phyloP scores from a whole-genome alignment of 2,888 invertebrate species.

The Clitarchus hookeri region DNA sequence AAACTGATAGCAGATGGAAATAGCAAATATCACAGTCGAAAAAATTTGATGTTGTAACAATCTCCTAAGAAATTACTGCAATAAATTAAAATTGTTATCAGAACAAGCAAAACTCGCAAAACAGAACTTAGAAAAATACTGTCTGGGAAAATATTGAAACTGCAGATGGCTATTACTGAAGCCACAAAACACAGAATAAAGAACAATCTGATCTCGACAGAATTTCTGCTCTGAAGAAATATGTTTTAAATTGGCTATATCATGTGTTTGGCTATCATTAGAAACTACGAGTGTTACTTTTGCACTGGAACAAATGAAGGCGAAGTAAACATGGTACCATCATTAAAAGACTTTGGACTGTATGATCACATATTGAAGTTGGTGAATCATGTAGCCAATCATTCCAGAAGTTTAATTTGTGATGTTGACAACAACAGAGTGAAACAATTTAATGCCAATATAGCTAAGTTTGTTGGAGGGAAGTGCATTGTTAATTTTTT shows the following conservation, averaged over 20 bases:
- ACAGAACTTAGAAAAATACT: neutral
- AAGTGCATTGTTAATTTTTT: constrained; percentile 32
- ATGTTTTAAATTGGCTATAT: constrained; percentile 27
- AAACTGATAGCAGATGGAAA: too few relatives aligned
- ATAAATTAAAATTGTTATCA: neutral
- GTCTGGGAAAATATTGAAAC: neutral
- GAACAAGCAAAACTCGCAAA: neutral
- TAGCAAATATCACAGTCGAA: too few relatives aligned
- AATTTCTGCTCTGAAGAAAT: neutral
- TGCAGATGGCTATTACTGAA: neutral
- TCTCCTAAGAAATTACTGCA: constrained; percentile 25
- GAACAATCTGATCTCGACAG: neutral
- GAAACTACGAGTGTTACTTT: constrained; percentile 28
- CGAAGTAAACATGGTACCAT: constrained; percentile 26
- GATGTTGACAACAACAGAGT: constrained; percentile 33
- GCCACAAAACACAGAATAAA: neutral
- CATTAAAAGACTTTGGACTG: neutral
- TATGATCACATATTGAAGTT: constrained; percentile 18
- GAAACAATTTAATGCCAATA: constrained; percentile 25
- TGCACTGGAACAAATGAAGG: too few relatives aligned
- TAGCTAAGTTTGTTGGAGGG: constrained; percentile 33
- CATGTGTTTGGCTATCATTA: constrained; percentile 21
- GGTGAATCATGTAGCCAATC: constrained; percentile 22
- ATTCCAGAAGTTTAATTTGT: constrained; percentile 32
- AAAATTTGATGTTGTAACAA: too few relatives aligned